A percentile compares a stretch with the other conserved stretches of the same genome.
Conservation (phyloP, 2,888 invertebrate species). For the Ganaspis brasiliensis region DNA sequence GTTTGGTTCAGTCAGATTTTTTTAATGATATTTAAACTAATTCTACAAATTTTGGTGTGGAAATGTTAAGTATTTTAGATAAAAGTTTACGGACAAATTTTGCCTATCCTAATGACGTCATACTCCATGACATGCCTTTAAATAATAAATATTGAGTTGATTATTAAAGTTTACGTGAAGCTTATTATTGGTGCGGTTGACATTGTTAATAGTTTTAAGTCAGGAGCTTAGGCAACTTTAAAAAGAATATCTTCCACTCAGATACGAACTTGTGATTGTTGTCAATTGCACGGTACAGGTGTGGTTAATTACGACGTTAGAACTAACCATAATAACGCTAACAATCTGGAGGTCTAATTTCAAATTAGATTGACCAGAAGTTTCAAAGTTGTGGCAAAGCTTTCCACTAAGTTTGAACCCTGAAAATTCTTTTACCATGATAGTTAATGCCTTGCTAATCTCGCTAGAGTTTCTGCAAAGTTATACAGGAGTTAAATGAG, state of each 20-base stretch:
- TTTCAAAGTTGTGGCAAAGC: constrained; percentile 36
- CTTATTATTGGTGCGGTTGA: too few relatives aligned
- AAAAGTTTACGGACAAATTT: too few relatives aligned
- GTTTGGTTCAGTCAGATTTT: too few relatives aligned
- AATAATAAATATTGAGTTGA: too few relatives aligned
- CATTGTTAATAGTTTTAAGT: too few relatives aligned
- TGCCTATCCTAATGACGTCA: too few relatives aligned
- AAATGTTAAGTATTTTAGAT: too few relatives aligned
- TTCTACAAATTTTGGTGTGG: too few relatives aligned
- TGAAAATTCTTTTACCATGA: constrained; percentile 30
- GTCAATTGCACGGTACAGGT: constrained; percentile 30
- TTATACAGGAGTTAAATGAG: constrained; percentile 30
- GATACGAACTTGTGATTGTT: constrained; percentile 20
- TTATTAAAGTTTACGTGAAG: too few relatives aligned
- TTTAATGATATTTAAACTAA: too few relatives aligned
- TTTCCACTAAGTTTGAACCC: constrained; percentile 35
- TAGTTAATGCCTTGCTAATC: constrained; percentile 29
- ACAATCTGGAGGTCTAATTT: constrained; percentile 36
- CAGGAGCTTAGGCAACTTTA: background rate
- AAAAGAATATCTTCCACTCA: constrained; percentile 14
- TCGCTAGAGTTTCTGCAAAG: constrained; percentile 33
- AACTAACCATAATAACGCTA: constrained; percentile 37
- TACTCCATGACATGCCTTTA: too few relatives aligned
- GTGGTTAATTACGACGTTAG: constrained; percentile 37
- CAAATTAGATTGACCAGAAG: constrained; percentile 41